Evolutionary conservation across 2,113 vertebrate genomes (phyloP).

Genomic region (Ornithorhynchus anatinus): DNA sequence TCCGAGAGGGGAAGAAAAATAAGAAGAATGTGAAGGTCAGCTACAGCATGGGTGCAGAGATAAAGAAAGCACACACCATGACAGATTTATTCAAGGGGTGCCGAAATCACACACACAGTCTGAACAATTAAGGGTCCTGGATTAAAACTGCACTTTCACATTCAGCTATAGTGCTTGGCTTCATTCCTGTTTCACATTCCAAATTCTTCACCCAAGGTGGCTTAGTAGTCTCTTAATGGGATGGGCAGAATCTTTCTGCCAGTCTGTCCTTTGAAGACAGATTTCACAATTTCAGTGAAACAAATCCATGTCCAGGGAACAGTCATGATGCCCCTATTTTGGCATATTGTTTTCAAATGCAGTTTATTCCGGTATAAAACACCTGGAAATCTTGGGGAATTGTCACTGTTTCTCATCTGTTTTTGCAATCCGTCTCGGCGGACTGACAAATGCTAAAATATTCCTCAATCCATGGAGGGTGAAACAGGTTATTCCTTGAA

Average conservation of each 20-base stretch:
- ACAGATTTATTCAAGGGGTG: constrained; percentile 27
- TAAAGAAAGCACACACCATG: constrained; percentile 50
- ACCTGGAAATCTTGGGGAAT: neutral
- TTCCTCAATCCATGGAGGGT: constrained; percentile 65
- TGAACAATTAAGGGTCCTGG: constrained; percentile 32
- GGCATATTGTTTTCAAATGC: neutral
- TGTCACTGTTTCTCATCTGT: neutral
- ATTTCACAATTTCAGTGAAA: neutral
- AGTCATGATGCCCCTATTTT: neutral
- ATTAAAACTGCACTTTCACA: constrained; percentile 29
- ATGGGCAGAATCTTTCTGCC: neutral
- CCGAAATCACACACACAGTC: constrained; percentile 43
- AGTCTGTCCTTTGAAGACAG: neutral
- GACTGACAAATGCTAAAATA: neutral
- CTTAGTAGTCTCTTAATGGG: neutral
- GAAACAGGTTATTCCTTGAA: constrained; percentile 69
- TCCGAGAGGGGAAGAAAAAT: constrained; percentile 28
- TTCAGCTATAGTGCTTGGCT: constrained; percentile 40
- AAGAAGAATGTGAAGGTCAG: constrained; percentile 20
- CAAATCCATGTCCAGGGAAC: neutral
- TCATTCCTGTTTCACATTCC: constrained; percentile 75
- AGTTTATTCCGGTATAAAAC: neutral
- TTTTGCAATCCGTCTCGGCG: constrained; percentile 6
- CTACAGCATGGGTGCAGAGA: constrained; percentile 30
- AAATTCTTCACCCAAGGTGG: neutral